Evolutionary conservation across 2,797 vertebrate genomes (phyloP).

Genomic region (Gallinago nigripennis): DNA sequence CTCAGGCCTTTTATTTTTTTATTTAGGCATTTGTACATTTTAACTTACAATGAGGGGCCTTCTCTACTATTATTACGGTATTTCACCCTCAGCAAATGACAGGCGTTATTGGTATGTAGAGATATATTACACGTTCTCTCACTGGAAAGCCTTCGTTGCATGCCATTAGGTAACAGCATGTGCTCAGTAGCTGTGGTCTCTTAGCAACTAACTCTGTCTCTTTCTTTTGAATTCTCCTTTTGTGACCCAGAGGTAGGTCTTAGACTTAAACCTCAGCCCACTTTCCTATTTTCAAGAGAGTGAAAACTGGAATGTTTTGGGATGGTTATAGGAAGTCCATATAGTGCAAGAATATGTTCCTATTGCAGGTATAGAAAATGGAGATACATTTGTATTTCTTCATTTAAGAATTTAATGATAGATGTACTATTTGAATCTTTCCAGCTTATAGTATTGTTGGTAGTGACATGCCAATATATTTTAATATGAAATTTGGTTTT

Average conservation of each 20-base stretch:
- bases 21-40: slow-evolving; percentile 1
- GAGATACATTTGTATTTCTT: background rate
- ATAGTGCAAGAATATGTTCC: background rate
- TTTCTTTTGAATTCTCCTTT: slow-evolving; percentile 59
- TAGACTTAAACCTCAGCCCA: slow-evolving; percentile 20
- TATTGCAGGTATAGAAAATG: background rate
- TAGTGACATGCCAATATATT: background rate
- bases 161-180: slow-evolving; percentile 65
- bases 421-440: background rate
- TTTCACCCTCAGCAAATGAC: slow-evolving; percentile 27
- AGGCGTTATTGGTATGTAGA: slow-evolving; percentile 23
- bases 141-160: slow-evolving; percentile 33
- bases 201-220: slow-evolving; percentile 73
- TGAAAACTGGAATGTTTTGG: slow-evolving; percentile 28
- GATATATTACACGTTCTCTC: slow-evolving; percentile 37
- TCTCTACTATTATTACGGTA: slow-evolving; percentile 13
- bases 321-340: background rate
- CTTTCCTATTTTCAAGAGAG: slow-evolving; percentile 49
- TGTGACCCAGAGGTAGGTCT: slow-evolving; percentile 60
- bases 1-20: background rate
- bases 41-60: slow-evolving; percentile 23
- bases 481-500: background rate
- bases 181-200: slow-evolving; percentile 60
- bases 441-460: background rate
- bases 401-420: background rate